These are phyloP conservation scores for Sus cebifrons DNA, from an alignment of 2,797 vertebrate genomes.

Conservation along the genomic window DNA sequence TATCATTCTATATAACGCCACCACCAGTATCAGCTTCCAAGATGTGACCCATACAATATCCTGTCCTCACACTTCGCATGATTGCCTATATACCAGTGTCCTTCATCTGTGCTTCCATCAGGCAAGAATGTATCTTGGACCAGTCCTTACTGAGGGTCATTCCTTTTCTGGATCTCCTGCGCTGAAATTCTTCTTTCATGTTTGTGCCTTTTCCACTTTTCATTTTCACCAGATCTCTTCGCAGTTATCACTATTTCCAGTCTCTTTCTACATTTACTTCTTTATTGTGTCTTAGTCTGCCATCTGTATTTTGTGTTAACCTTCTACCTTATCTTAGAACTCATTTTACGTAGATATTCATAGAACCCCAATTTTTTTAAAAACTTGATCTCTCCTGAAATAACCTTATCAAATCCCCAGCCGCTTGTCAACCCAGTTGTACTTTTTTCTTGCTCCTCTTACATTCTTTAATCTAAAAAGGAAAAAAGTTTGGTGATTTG, in stretches of 20 bases:
- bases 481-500: background rate
- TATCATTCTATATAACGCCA: background rate
- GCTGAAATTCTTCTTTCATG: background rate
- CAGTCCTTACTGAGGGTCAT: background rate
- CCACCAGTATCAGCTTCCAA: background rate
- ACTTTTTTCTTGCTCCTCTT: background rate
- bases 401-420: background rate
- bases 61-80: background rate
- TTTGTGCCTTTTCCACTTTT: background rate
- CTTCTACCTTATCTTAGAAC: background rate
- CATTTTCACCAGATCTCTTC: background rate
- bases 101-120: background rate
- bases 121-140: background rate
- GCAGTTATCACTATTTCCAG: background rate
- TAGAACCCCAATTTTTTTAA: slow-evolving; percentile 9
- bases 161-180: background rate
- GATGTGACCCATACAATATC: background rate
- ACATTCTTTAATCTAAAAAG: background rate
- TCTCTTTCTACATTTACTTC: background rate
- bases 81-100: background rate
- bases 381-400: background rate
- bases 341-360: slow-evolving; percentile 11
- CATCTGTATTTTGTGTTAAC: background rate
- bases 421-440: background rate
- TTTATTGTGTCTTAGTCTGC: background rate